Evolutionary conservation across 2,113 vertebrate species (phyloP), one percentile per base, ranked within the genome.

Genomic region (Rynchops niger): DNA sequence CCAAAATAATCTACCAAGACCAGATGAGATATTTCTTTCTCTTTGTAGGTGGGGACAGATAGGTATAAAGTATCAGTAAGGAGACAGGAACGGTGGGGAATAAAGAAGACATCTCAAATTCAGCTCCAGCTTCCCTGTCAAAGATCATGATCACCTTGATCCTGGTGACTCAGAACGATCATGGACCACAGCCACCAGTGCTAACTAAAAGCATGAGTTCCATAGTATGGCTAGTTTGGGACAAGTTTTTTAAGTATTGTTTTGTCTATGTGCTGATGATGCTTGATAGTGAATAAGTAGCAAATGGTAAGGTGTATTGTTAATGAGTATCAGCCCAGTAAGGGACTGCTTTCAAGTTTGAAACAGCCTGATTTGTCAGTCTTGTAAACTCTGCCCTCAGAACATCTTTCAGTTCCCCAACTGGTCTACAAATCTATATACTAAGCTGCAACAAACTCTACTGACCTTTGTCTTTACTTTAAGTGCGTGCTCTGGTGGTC

Each of bases 81-180:
- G 18, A 79, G 9, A 45, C 11, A 80, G 9, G 8, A 77, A 83
- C 40, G 5, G 29, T 3, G 1, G 9, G 5, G 15, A 40, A 34
- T 30, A 58, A 53, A 70, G 15, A n/a, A 36, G 14, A 7, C 6
- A 66, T 40, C 11, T 3, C 7, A 43, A 8, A 18, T 81, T 40
- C 18, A 88, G 7, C 17, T 79, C 21, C 32, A 72, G 9, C 20
- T 74, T 70, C 18, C 17, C 9, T 34, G 5, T 52, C 34, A 77
- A 40, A 90, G 11, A 40, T 3, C 12, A 19, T 0, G 0, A 40
- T 45, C 21, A 76, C 3, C 19, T 83, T 66, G 22, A 53, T 62
- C 56, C 50, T 58, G 19, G 7, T 63, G 20, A 32, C 21, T 59
- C 53, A 86, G 45, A 36, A 62, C 20, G 9, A 38, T 17, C 10